phyloP scores from a whole-genome alignment of 2,113 vertebrate species.

The Microcebus tavaratra region DNA sequence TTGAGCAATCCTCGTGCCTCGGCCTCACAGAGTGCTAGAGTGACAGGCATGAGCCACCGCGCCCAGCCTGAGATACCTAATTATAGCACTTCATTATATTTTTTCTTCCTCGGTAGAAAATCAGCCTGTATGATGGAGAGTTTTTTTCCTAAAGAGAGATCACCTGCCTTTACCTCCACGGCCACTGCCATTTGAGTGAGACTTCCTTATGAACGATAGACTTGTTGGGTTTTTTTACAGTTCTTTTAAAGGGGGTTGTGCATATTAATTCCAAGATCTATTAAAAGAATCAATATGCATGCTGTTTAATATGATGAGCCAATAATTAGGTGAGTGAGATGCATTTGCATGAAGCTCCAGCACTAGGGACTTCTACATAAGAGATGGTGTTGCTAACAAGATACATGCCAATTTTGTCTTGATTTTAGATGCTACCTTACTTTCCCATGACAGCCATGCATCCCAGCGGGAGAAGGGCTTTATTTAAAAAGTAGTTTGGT shows the following conservation, averaged over 20 bases:
- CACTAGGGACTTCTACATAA: neutral
- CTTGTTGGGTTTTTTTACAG: neutral
- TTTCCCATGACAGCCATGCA: neutral
- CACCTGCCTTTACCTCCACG: neutral
- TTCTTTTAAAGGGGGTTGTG: neutral
- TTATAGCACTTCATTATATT: neutral
- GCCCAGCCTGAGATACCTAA: neutral
- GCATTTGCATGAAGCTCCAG: neutral
- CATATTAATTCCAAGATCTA: constrained; percentile 19
- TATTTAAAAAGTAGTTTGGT: neutral
- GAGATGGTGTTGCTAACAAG: neutral
- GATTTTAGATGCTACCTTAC: neutral
- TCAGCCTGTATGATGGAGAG: neutral
- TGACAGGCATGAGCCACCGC: no score
- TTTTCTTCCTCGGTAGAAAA: constrained; percentile 2
- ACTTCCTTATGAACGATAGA: neutral
- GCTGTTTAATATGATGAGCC: neutral
- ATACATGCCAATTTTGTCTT: neutral
- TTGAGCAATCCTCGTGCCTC: no score
- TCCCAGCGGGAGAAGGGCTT: neutral
- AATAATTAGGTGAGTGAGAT: constrained; percentile 11
- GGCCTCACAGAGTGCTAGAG: no score
- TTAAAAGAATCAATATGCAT: neutral
- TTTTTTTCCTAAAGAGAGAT: neutral
- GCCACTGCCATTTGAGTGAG: neutral